Evolutionary conservation across 2,113 vertebrate genomes (phyloP).

Genomic region (Python bivittatus): DNA sequence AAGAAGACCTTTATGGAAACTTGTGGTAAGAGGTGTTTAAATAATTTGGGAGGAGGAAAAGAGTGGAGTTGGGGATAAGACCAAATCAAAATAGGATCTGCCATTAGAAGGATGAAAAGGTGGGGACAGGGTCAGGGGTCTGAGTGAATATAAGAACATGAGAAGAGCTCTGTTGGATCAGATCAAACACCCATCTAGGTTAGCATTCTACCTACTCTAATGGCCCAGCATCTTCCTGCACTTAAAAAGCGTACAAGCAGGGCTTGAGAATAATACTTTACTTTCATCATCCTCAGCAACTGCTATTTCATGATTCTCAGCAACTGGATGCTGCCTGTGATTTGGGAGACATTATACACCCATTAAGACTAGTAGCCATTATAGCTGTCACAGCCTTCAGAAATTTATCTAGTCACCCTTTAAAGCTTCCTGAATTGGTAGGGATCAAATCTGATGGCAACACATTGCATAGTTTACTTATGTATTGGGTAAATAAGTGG

Average conservation of each 20-base stretch:
- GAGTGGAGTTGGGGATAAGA: background rate
- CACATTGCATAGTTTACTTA: background rate
- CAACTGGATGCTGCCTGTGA: background rate
- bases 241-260: background rate
- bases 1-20: background rate
- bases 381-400: background rate
- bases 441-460: background rate
- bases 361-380: background rate
- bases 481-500: background rate
- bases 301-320: background rate
- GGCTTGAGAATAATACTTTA: background rate
- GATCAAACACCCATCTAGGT: background rate
- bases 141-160: background rate
- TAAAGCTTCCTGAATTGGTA: background rate
- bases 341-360: background rate
- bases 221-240: background rate
- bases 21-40: background rate
- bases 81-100: too few species aligned
- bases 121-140: background rate
- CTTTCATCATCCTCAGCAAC: background rate
- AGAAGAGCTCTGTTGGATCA: background rate
- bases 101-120: background rate
- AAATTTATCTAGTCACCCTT: background rate
- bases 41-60: background rate
- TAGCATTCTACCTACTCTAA: background rate